Base-by-base conservation (phyloP, 1,140 invertebrate genomes). In the Nylanderia fulva region DNA sequence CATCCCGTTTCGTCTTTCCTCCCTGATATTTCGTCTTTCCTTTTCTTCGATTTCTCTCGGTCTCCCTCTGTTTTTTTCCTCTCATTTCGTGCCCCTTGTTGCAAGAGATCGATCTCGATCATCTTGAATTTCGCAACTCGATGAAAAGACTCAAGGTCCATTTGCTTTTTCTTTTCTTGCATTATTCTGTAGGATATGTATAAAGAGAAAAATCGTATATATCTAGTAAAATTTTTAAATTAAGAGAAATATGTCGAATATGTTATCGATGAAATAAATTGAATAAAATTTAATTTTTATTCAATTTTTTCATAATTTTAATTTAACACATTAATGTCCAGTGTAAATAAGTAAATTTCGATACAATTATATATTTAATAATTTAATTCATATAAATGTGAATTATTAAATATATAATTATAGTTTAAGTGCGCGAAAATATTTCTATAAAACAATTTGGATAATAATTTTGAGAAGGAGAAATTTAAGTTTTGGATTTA, bases 101-200 rank as follows among this genome's bases (percentile, higher is more conserved):
- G 36, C 18, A 21, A 21, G 7, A 11, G 45, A 83, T 48, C n/a
- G 36, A n/a, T 21, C n/a, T n/a, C 29, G 29, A 24, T 66, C 11
- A 13, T 58, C 52, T 89, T 52, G 52, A 24, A 42, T 89, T 64
- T 90, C 75, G 88, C 63, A 89, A 86, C 45, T 21, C 33, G 79
- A 89, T 89, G 48, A 69, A 33, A 58, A 80, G 64, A 39, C 27
- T 80, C 87, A 90, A 89, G 85, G 85, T 33, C 21, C 2, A 15
- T 48, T 2, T 6, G 68, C 48, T 75, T 74, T n/a, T 42, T 54
- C n/a, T 33, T 79, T 85, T 74, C 8, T 33, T 2, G 13, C 13
- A 7, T 61, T n/a, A 8, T 69, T 4, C 4, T 18, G 2, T 18
- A 27, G 24, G 29, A 54, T 4, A 29, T 15, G 33, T 18, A 33